Conservation (phyloP, 2,797 vertebrate genomes). For the Platalea minor region DNA sequence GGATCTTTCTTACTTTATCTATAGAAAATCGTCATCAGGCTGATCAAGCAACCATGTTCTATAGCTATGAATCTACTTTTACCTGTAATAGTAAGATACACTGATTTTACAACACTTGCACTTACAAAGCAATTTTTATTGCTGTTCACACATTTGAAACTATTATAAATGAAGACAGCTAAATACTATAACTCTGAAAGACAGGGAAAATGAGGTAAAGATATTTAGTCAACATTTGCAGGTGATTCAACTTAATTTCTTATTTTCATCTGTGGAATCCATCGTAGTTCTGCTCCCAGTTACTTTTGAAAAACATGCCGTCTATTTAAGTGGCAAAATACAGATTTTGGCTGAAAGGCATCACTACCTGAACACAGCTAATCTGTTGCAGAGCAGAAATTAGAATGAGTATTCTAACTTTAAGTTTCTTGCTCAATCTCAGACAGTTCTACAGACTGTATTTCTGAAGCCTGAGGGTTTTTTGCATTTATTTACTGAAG, state of each 20-base stretch:
- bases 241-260: neutral
- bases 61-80: neutral
- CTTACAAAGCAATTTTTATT: neutral
- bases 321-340: neutral
- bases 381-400: neutral
- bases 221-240: neutral
- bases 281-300: neutral
- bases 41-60: neutral
- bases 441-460: neutral
- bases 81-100: neutral
- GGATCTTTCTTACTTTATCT: neutral
- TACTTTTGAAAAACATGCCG: neutral
- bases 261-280: neutral
- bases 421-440: neutral
- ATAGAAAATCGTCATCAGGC: neutral
- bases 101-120: neutral
- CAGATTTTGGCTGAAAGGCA: neutral
- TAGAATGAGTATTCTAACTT: neutral
- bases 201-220: neutral
- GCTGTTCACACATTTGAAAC: neutral
- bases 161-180: neutral
- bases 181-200: neutral
- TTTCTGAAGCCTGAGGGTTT: neutral
- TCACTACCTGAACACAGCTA: neutral
- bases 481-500: slow-evolving; percentile 37